phyloP scores from a whole-genome alignment of 1,140 invertebrate species.

The Drosophila mojavensis region DNA sequence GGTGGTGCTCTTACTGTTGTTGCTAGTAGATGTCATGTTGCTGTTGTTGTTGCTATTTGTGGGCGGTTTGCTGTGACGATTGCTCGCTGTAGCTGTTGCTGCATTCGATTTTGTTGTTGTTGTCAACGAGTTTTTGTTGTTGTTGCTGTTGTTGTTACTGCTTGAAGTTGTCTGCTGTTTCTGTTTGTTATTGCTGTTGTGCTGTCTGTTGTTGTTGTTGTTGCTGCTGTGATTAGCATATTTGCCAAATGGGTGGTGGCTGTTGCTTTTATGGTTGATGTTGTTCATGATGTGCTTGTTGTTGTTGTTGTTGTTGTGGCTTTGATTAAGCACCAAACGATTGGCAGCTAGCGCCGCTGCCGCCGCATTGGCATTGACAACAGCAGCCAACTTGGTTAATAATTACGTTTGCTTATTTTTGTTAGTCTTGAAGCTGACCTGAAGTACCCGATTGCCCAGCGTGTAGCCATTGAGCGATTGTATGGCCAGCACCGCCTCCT shows the following conservation, averaged over 20 bases:
- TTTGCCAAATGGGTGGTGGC: slow-evolving; percentile 50
- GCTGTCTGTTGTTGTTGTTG: slow-evolving; percentile 46
- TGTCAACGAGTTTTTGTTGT: slow-evolving; percentile 35
- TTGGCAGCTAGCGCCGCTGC: slow-evolving; percentile 75
- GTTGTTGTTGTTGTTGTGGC: slow-evolving; percentile 35
- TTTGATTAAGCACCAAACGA: slow-evolving; percentile 61
- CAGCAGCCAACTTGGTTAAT: slow-evolving; percentile 84
- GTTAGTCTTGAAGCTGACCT: slow-evolving; percentile 99
- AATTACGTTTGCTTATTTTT: slow-evolving; percentile 95
- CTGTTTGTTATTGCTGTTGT: slow-evolving; percentile 47
- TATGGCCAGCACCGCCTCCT: slow-evolving; percentile 98
- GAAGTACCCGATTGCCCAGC: slow-evolving; percentile 97
- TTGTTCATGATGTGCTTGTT: slow-evolving; percentile 30
- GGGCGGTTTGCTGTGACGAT: slow-evolving; percentile 23
- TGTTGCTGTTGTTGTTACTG: slow-evolving; percentile 44
- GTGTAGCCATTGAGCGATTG: slow-evolving; percentile 99
- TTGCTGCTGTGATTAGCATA: slow-evolving; percentile 29
- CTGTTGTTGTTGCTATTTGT: slow-evolving; percentile 27
- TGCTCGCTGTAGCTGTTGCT: slow-evolving; percentile 37
- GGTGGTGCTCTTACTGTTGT: slow-evolving; percentile 22
- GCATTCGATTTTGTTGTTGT: slow-evolving; percentile 16
- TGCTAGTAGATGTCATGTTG: slow-evolving; percentile 16
- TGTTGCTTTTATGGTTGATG: slow-evolving; percentile 41
- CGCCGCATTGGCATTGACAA: slow-evolving; percentile 83
- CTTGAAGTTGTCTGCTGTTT: slow-evolving; percentile 28